Percentiles rank a stretch among this genome's conserved stretches.
Conservation (phyloP, 2,113 vertebrate genomes). For the Cathartes aura region DNA sequence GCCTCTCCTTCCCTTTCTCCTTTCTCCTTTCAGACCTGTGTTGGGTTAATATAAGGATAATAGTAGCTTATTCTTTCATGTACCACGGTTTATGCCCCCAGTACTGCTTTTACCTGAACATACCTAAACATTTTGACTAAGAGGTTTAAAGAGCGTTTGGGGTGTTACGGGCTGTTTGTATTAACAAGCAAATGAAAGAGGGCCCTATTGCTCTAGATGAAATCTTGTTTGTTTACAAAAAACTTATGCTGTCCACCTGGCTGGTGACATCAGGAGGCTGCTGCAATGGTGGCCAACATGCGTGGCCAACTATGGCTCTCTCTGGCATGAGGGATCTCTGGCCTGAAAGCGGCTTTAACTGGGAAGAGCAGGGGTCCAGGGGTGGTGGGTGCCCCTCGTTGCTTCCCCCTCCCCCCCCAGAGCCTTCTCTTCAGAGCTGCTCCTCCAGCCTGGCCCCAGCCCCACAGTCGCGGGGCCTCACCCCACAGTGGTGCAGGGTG, state of each 20-base stretch:
- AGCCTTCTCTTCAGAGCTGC: neutral
- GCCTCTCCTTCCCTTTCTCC: neutral
- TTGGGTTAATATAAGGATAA: neutral
- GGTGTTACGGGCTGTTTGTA: neutral
- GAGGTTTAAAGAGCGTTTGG: neutral
- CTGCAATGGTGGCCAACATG: fast-evolving
- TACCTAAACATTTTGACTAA: neutral
- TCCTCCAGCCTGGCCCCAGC: neutral
- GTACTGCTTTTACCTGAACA: neutral
- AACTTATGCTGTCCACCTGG: fast-evolving
- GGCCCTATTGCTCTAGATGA: neutral
- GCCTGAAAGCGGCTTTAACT: neutral
- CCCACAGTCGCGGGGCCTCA: fast-evolving
- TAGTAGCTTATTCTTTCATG: neutral
- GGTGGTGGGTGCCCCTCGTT: fast-evolving
- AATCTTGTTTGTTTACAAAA: neutral
- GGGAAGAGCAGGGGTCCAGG: neutral
- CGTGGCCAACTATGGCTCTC: neutral
- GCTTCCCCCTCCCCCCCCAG: fast-evolving
- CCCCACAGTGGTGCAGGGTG: neutral
- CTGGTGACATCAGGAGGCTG: neutral
- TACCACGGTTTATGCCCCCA: neutral
- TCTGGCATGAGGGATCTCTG: fast-evolving
- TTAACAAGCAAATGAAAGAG: neutral
- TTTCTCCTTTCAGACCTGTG: neutral